Evolutionary conservation across 2,113 vertebrate species (phyloP).

Genomic region (Bubo blakistoni): DNA sequence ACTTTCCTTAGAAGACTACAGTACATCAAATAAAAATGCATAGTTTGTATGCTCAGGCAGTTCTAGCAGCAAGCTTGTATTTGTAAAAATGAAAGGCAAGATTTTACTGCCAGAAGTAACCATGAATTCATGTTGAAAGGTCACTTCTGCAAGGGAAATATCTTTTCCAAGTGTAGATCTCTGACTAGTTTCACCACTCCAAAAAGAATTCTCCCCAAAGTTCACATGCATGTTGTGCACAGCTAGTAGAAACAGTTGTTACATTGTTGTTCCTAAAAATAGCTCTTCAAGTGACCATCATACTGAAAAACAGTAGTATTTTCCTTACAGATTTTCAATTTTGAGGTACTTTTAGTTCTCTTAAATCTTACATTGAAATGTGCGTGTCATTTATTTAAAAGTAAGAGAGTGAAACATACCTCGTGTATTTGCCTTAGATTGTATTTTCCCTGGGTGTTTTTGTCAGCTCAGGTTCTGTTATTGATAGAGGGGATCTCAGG

Average conservation of each 20-base stretch:
- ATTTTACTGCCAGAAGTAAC: slow-evolving; percentile 11
- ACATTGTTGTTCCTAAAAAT: not conserved
- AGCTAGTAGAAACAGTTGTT: not conserved
- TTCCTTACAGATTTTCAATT: not conserved
- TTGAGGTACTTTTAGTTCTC: not conserved
- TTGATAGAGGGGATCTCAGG: not conserved
- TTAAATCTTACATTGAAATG: not conserved
- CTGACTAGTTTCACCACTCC: not conserved
- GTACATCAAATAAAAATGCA: not conserved
- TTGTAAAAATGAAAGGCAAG: slow-evolving; percentile 4
- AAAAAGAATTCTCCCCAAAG: not conserved
- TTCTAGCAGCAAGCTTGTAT: not conserved
- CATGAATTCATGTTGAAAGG: slow-evolving; percentile 4
- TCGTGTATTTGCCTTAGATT: accelerated
- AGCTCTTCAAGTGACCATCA: not conserved
- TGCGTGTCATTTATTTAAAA: not conserved
- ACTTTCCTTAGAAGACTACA: not conserved
- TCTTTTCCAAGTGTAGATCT: slow-evolving; percentile 19
- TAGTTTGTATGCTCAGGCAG: not conserved
- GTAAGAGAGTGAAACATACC: not conserved
- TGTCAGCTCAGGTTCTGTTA: not conserved
- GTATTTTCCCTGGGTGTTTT: not conserved
- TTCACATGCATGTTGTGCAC: not conserved
- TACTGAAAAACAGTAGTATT: not conserved
- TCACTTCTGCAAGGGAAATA: not conserved